These are phyloP conservation scores for Gymnocephalus cernua DNA, from an alignment of 2,113 vertebrate genomes.

Conservation along the genomic window DNA sequence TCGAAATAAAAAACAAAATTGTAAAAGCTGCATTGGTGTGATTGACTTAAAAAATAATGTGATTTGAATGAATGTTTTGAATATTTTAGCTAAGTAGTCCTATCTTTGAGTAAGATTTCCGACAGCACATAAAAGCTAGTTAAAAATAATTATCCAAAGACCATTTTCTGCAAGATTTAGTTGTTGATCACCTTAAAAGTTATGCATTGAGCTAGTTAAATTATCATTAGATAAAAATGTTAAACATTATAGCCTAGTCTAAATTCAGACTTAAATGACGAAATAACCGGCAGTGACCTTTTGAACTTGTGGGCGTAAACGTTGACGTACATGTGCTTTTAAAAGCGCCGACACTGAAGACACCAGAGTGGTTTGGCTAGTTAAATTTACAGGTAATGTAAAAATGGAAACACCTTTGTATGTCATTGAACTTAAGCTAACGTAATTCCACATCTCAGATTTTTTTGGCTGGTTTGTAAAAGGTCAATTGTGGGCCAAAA, in stretches of 20 bases:
- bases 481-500: background rate
- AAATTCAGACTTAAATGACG: background rate
- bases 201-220: no score
- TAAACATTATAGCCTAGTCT: no score
- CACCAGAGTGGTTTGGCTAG: accelerated
- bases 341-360: background rate
- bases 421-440: background rate
- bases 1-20: background rate
- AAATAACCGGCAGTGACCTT: background rate
- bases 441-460: no score
- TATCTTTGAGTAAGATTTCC: background rate
- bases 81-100: background rate
- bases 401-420: background rate
- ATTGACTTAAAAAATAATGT: background rate
- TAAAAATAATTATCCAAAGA: no score
- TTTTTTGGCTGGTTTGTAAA: background rate
- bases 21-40: background rate
- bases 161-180: background rate
- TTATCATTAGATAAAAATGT: no score
- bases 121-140: background rate
- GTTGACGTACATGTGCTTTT: background rate
- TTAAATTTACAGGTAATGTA: conserved; percentile 4
- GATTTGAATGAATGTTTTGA: background rate
- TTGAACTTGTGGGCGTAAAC: conserved; percentile 26
- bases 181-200: background rate